Conservation (phyloP, 2,797 vertebrate genomes). For the Liparis tanakae region DNA sequence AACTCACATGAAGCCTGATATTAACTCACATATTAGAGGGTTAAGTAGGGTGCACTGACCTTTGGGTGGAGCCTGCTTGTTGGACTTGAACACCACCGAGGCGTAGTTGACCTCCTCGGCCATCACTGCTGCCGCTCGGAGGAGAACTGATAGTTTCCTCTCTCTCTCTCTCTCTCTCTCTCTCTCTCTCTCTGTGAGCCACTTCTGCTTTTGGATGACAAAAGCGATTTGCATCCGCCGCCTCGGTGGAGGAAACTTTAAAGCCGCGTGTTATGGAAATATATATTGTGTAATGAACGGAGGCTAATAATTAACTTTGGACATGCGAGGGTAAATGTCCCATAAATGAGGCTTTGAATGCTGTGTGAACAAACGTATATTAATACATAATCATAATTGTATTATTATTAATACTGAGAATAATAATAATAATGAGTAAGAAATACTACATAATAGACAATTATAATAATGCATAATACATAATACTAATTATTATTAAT, state of each 20-base stretch:
- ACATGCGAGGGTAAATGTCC: not conserved
- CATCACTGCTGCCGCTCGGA: conserved; percentile 22
- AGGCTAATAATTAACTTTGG: not conserved
- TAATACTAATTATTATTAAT: no score
- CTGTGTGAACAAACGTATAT: no score
- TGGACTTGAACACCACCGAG: conserved; percentile 48
- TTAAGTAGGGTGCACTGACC: conserved; percentile 25
- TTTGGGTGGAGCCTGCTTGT: not conserved
- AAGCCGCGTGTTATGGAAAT: not conserved
- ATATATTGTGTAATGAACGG: not conserved
- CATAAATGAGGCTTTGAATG: no score
- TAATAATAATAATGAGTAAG: no score
- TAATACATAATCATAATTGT: no score
- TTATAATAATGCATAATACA: no score
- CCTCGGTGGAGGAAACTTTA: no score
- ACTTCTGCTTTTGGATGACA: conserved; percentile 47
- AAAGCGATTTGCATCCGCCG: conserved; percentile 7
- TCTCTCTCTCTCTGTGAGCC: no score
- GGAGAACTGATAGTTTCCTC: not conserved
- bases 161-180: not conserved
- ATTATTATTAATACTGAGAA: no score
- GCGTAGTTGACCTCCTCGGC: conserved; percentile 59
- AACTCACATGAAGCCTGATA: no score
- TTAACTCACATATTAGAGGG: no score
- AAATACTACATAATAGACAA: no score